Conservation (phyloP, 2,113 vertebrate species). For the Aix galericulata region DNA sequence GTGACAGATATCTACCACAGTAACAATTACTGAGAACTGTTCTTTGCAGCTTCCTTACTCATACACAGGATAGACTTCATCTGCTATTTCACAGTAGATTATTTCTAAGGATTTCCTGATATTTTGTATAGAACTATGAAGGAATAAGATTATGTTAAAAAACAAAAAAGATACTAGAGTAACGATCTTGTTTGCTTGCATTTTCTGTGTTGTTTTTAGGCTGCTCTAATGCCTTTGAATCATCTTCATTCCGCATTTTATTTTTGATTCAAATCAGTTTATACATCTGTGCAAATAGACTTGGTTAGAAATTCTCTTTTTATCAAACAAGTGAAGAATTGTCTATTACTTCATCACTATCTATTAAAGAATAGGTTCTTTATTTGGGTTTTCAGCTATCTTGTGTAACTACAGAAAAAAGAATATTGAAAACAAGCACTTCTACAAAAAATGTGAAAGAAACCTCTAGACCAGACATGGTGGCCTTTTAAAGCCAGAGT, state of each 20-base stretch:
- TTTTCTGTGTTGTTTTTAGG: background rate
- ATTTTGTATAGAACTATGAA: background rate
- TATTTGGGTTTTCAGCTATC: background rate
- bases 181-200: background rate
- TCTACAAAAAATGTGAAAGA: background rate
- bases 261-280: background rate
- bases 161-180: background rate
- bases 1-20: background rate
- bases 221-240: background rate
- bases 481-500: background rate
- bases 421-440: background rate
- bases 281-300: background rate
- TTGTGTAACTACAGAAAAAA: background rate
- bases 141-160: background rate
- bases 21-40: background rate
- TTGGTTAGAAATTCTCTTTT: background rate
- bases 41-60: background rate
- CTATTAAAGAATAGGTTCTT: background rate
- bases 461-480: background rate
- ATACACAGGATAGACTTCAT: background rate
- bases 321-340: background rate
- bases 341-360: background rate
- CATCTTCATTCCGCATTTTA: background rate
- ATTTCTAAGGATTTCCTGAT: background rate
- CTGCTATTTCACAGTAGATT: background rate